phyloP scores from a whole-genome alignment of 2,113 vertebrate genomes.

The Colaptes auratus region DNA sequence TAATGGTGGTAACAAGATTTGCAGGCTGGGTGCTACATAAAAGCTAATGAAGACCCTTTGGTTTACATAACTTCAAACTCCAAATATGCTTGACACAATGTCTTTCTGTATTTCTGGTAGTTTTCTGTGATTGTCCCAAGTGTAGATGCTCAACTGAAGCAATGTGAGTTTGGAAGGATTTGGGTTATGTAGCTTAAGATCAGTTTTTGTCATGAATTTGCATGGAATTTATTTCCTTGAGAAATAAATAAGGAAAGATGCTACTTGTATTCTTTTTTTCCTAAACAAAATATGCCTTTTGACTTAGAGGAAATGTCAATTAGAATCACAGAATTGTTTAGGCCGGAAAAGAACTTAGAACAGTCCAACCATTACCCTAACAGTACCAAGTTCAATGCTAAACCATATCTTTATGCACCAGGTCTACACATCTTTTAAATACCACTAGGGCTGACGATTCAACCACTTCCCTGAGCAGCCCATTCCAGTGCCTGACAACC shows the following conservation, averaged over 20 bases:
- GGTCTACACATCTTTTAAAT: too few relatives aligned
- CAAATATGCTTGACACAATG: neutral
- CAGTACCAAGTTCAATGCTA: too few relatives aligned
- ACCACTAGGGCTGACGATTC: too few relatives aligned
- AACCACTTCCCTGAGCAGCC: too few relatives aligned
- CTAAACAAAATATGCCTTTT: neutral
- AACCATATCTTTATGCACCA: too few relatives aligned
- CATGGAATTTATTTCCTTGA: neutral
- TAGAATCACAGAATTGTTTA: neutral
- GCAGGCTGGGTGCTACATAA: neutral
- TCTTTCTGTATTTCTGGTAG: neutral
- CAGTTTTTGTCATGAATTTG: neutral
- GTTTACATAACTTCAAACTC: neutral
- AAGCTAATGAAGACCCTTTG: neutral
- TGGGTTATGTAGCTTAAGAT: neutral
- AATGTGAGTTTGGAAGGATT: neutral
- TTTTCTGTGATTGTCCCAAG: neutral
- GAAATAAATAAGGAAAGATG: neutral
- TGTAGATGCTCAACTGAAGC: neutral
- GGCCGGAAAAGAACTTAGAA: too few relatives aligned
- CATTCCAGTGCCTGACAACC: too few relatives aligned
- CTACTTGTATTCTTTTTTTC: neutral
- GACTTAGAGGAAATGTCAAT: neutral
- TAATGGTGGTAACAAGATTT: neutral
- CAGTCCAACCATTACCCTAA: too few relatives aligned